These are phyloP conservation scores for Microtus montanus DNA, from an alignment of 2,113 vertebrate species.

Conservation along the genomic window DNA sequence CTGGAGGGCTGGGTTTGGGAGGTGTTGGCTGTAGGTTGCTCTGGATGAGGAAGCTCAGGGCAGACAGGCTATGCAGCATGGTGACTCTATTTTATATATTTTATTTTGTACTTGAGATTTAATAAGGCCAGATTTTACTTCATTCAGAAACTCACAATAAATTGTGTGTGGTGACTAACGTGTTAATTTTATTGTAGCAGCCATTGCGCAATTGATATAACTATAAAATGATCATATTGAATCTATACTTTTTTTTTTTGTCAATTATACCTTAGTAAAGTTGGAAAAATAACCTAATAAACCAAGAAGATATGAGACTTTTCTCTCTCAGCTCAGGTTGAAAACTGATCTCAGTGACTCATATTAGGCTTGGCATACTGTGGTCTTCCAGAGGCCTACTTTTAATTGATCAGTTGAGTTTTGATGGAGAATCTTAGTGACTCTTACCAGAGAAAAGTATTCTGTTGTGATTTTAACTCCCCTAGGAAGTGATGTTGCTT, in stretches of 20 bases:
- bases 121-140: background rate
- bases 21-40: background rate
- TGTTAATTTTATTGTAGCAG: background rate
- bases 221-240: background rate
- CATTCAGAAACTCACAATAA: background rate
- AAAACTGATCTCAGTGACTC: background rate
- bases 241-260: background rate
- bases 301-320: background rate
- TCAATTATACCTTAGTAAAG: background rate
- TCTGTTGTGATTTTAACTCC: background rate
- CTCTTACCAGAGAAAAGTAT: conserved; percentile 36
- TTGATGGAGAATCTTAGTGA: conserved; percentile 4
- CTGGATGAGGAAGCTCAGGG: background rate
- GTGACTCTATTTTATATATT: background rate
- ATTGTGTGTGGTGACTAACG: background rate
- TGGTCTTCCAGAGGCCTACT: background rate
- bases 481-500: background rate
- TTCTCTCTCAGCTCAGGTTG: background rate
- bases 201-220: background rate
- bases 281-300: background rate
- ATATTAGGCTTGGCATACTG: background rate
- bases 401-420: conserved; percentile 27
- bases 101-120: background rate
- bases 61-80: background rate
- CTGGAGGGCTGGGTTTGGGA: background rate